Percentiles rank a stretch among this genome's conserved stretches.
These are phyloP conservation scores for Agrotis ipsilon DNA, from an alignment of 2,888 invertebrate genomes.

Conservation along the genomic window DNA sequence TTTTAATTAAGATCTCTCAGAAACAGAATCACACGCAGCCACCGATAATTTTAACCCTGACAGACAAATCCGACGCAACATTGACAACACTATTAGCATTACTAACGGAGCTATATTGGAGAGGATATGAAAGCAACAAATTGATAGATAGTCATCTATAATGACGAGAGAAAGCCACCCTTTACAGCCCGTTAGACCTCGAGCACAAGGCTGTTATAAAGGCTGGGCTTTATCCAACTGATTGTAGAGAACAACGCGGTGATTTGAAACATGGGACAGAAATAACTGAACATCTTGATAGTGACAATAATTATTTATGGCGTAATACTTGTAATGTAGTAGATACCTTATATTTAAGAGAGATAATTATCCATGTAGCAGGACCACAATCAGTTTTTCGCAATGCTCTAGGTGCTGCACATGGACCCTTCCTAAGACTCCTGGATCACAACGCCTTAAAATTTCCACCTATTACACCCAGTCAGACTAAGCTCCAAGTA, in stretches of 20 bases:
- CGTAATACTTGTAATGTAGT: background rate
- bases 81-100: slow-evolving; percentile 20
- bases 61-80: slow-evolving; percentile 25
- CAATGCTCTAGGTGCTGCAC: no score
- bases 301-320: slow-evolving; percentile 13
- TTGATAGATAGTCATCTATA: slow-evolving; percentile 49
- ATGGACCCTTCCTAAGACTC: no score
- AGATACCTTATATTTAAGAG: background rate
- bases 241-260: slow-evolving; percentile 53
- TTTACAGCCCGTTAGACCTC: slow-evolving; percentile 68
- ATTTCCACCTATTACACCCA: no score
- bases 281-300: slow-evolving; percentile 17
- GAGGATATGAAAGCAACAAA: slow-evolving; percentile 58
- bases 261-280: slow-evolving; percentile 44
- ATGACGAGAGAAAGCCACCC: slow-evolving; percentile 67
- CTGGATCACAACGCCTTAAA: no score
- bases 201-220: slow-evolving; percentile 51
- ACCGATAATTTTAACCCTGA: slow-evolving; percentile 20
- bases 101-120: slow-evolving; percentile 45
- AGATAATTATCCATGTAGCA: no score
- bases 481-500: no score
- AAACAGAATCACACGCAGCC: background rate
- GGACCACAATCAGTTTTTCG: no score
- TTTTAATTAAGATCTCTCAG: slow-evolving; percentile 2
- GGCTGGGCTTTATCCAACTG: slow-evolving; percentile 64